Conservation (phyloP, 2,888 invertebrate genomes). For the Yponomeuta malinellus region DNA sequence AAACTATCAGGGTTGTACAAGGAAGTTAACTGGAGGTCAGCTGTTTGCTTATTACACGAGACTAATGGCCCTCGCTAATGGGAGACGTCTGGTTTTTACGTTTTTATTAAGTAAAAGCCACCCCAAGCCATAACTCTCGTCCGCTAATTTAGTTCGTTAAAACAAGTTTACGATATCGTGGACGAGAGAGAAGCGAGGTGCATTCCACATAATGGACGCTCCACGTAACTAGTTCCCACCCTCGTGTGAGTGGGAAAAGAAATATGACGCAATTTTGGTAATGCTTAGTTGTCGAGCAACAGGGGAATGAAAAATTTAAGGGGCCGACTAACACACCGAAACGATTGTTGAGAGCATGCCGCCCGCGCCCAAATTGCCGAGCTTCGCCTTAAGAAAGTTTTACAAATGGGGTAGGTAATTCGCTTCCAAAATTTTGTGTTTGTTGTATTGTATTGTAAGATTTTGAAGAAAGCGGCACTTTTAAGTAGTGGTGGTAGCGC, state of each 20-base stretch:
- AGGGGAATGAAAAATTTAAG: slow-evolving; percentile 75
- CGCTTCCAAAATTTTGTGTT: not conserved
- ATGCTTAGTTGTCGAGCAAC: slow-evolving; percentile 73
- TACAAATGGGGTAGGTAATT: not conserved
- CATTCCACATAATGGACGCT: slow-evolving; percentile 20
- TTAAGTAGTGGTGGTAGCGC: too few relatives aligned
- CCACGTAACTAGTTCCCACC: slow-evolving; percentile 61
- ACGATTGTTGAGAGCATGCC: slow-evolving; percentile 66
- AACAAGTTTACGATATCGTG: not conserved
- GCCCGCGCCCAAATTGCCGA: slow-evolving; percentile 27
- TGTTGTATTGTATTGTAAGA: not conserved
- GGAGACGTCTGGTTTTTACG: not conserved
- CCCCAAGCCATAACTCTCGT: not conserved
- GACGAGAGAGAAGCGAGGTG: slow-evolving; percentile 1
- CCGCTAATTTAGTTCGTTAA: not conserved
- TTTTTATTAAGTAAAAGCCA: slow-evolving; percentile 2
- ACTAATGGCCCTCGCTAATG: not conserved
- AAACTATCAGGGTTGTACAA: too few relatives aligned
- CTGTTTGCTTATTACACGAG: slow-evolving; percentile 1
- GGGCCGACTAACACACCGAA: slow-evolving; percentile 65
- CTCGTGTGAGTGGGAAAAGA: slow-evolving; percentile 58
- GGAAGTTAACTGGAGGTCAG: not conserved
- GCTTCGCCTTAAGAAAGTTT: not conserved
- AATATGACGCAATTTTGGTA: slow-evolving; percentile 75
- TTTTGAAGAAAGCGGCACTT: too few relatives aligned